Evolutionary conservation across 2,113 vertebrate genomes (phyloP), one percentile per base, ranked within the genome.

Genomic region (Sorex araneus): DNA sequence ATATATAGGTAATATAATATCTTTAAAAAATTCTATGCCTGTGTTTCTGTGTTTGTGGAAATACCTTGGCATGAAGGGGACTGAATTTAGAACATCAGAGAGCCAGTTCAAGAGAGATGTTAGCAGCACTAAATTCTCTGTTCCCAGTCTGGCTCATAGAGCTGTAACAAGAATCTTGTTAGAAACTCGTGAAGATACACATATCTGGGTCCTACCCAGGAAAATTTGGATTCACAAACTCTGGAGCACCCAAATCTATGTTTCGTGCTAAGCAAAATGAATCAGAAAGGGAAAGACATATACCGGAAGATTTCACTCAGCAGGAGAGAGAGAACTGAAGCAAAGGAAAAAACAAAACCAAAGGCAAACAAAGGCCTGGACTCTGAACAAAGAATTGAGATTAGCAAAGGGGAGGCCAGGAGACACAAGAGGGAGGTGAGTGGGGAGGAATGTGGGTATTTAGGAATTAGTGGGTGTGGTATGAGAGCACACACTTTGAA

Each of bases 141-240:
- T 92, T 92, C 32, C 25, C 36, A 76, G 82, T 12, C 63, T 73
- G 73, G 47, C 36, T 92, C 69, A 73, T 7, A 92, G 25, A 69
- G 63, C 32, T 67, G 16, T 36, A 60, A 73, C 30, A 60, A 60
- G 23, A 81, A 79, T 71, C 34, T 83, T 28, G 69, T 81, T 32
- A 43, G 19, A 27, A 91, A 93, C 7, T 70, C 87, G 28, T 84
- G 50, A 81, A 90, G 94, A 74, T 69, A 67, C 0, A 28, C 79
- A 45, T 81, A 81, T 16, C 34, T 90, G 63, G 6, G 63, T 91
- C 50, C 36, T 69, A 43, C 5, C 21, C 45, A 40, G 54, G 27
- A 23, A 87, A 66, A 70, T 79, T 57, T 95, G 43, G 6, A 84
- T 82, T 93, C 66, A 34, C 11, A n/a, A 88, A 71, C 7, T 69